Conservation (phyloP, 2,113 vertebrate genomes). For the Toxotes chatareus region DNA sequence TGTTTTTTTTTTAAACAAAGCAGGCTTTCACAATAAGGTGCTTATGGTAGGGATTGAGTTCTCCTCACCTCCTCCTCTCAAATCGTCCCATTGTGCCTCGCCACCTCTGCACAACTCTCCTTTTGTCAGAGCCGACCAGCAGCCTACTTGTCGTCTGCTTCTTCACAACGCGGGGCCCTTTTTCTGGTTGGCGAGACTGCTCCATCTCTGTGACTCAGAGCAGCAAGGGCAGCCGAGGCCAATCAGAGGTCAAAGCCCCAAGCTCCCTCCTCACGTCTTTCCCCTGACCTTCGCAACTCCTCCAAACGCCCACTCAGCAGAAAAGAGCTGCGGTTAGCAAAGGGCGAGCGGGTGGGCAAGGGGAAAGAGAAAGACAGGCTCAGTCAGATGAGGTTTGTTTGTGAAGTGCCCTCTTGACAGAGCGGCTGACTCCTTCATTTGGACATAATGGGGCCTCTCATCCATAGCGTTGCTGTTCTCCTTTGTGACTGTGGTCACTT, state of each 20-base stretch:
- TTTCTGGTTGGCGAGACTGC: conserved; percentile 39
- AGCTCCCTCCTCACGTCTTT: conserved; percentile 51
- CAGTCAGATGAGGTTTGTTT: conserved; percentile 70
- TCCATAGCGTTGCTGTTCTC: conserved; percentile 51
- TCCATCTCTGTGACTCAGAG: conserved; percentile 78
- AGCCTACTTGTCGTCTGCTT: conserved; percentile 57
- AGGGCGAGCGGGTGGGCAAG: conserved; percentile 31
- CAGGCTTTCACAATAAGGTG: conserved; percentile 67
- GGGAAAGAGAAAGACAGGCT: conserved; percentile 54
- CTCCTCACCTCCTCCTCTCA: conserved; percentile 75
- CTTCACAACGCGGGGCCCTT: conserved; percentile 43
- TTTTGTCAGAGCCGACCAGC: conserved; percentile 70
- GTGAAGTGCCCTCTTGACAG: conserved; percentile 62
- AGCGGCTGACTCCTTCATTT: conserved; percentile 71
- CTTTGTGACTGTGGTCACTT: conserved; percentile 74
- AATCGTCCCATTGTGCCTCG: conserved; percentile 75
- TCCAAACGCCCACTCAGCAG: conserved; percentile 79
- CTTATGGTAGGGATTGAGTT: conserved; percentile 53
- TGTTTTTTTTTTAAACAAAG: conserved; percentile 43
- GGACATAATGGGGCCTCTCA: conserved; percentile 83
- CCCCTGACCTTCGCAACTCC: conserved; percentile 75
- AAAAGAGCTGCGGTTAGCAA: conserved; percentile 54
- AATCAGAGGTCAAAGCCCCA: conserved; percentile 74
- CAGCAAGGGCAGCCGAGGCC: conserved; percentile 57
- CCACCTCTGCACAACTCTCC: conserved; percentile 76